phyloP scores from a whole-genome alignment of 2,888 invertebrate species.

The Capitulum mitella region DNA sequence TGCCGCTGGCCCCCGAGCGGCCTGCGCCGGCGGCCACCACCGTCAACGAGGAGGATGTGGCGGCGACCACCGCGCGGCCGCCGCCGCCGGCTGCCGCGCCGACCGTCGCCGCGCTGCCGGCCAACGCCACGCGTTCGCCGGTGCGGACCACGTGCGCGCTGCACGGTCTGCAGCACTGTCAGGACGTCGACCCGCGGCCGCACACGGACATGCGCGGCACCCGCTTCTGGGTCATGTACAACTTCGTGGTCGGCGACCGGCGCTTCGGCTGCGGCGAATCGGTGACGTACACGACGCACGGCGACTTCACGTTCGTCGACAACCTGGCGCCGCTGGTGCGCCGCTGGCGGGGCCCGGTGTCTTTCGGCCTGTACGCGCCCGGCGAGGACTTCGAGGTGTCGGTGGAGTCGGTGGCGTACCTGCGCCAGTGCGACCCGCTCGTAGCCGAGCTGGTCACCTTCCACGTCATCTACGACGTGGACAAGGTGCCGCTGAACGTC shows the following conservation, averaged over 20 bases:
- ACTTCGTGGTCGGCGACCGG: conserved; percentile 61
- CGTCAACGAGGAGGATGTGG: not conserved
- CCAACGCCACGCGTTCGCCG: conserved; percentile 29
- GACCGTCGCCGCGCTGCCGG: not conserved
- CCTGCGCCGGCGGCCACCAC: not conserved
- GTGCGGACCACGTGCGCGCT: conserved; percentile 31
- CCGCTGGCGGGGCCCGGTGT: conserved; percentile 80
- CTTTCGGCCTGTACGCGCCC: conserved; percentile 79
- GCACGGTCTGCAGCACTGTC: conserved; percentile 31
- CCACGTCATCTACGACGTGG: conserved; percentile 79
- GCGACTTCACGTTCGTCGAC: conserved; percentile 83
- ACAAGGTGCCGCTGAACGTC: conserved; percentile 59
- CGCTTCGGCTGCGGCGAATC: conserved; percentile 66
- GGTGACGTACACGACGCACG: conserved; percentile 86
- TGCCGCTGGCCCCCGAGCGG: not conserved
- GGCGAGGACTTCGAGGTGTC: conserved; percentile 72
- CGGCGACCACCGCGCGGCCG: conserved; percentile 19
- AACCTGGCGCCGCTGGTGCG: conserved; percentile 76
- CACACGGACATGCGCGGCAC: conserved; percentile 59
- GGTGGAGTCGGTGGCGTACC: conserved; percentile 68
- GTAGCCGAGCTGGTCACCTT: conserved; percentile 74
- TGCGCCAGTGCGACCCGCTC: conserved; percentile 66
- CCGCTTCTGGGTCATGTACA: conserved; percentile 75
- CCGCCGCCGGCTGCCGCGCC: conserved; percentile 21
- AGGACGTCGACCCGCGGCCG: conserved; percentile 24